Evolutionary conservation across 1,140 invertebrate genomes (phyloP).

Genomic region (Sarcophaga bullata): DNA sequence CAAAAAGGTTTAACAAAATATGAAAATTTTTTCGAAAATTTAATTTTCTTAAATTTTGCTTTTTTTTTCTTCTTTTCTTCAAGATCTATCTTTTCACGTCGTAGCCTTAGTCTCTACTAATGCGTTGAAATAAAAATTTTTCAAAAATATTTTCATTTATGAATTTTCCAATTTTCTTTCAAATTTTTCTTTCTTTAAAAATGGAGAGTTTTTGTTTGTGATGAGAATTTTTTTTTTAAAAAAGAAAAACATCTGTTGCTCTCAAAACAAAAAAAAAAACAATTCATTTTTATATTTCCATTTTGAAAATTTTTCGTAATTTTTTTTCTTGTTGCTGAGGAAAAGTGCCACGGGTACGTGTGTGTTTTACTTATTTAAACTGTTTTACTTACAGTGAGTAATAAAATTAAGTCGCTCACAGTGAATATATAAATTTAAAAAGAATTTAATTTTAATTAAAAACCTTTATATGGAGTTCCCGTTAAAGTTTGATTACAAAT

Average conservation of each 20-base stretch:
- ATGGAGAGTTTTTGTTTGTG: background rate
- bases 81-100: conserved; percentile 29
- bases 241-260: background rate
- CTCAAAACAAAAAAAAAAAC: background rate
- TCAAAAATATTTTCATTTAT: background rate
- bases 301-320: conserved; percentile 16
- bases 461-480: too few species aligned
- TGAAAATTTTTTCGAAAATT: background rate
- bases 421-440: too few species aligned
- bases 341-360: background rate
- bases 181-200: background rate
- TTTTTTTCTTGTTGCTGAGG: background rate
- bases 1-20: too few species aligned
- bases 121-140: conserved; percentile 3
- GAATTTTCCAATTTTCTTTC: background rate
- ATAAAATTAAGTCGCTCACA: too few species aligned
- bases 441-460: too few species aligned
- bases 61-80: background rate
- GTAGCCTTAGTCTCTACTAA: conserved; percentile 30
- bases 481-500: too few species aligned
- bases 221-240: background rate
- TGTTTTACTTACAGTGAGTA: too few species aligned
- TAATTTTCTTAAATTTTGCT: background rate
- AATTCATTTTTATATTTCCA: conserved; percentile 24
- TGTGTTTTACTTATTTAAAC: background rate